Evolutionary conservation across 2,113 vertebrate genomes (phyloP), one percentile per base, ranked within the genome.

Genomic region (Hiodon alosoides): DNA sequence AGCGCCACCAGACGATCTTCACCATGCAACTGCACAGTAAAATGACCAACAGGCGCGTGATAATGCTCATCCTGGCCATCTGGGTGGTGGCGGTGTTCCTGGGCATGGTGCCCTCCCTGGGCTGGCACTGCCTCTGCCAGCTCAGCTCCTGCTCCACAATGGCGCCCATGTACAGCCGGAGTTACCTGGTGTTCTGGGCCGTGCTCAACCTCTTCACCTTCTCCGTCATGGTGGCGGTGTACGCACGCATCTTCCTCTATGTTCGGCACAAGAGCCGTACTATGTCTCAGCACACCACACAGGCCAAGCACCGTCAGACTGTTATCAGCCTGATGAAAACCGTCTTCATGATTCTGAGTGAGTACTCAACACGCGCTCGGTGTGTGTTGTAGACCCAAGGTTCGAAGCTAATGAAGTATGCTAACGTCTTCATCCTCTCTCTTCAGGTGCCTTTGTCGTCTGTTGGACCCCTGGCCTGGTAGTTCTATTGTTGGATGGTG

Each of bases 271-370:
- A 96, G 83, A 94, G 92, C 0, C 87, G 92, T 78, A 87, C 96
- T 76, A 97, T 97, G 16, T 92, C 93, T 0, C 94, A 96, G 82
- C 95, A 94, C 5, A 97, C 95, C 0, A 89, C 87, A 3, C 94
- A 94, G 78, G 88, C 89, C 52, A 92, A 90, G 76, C 91, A 92
- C 80, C 90, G 84, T 61, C 93, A 90, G 85, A 94, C 96, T 0
- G 95, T 98, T 13, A 79, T 96, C 75, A 95, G 91, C 89, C 93
- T 99, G 10, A 97, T 98, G 94, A 98, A 97, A 90, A 99, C 97
- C 0, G 96, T 99, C 79, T 93, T 94, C 89, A 91, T 95, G 79
- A 94, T 98, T 53, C 86, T 98, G 83, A 96, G 97, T 98, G 91
- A 96, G 94, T 61, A 52, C 11, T 4, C 10, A 13, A 3, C 60